Base-by-base conservation (phyloP, 1,140 invertebrate genomes). In the Brachionus sp. region DNA sequence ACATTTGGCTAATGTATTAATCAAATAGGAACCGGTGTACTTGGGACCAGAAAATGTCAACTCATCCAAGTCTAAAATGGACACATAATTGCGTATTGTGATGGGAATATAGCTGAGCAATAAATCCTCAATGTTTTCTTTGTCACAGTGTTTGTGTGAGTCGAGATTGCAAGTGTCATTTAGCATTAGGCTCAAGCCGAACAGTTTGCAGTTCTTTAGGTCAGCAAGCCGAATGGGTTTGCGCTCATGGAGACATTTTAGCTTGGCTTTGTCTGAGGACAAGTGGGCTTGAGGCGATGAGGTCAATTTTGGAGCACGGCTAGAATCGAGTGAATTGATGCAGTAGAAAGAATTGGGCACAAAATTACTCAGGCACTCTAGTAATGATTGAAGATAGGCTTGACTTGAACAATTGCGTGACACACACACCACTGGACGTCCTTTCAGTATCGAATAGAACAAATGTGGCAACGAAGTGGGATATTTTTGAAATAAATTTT, bases 341-440 rank as follows among this genome's bases (percentile, higher is more conserved):
- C 77, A 80, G 57, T 80, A 66, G n/a, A 80, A 80, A 42, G 77
- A 80, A 19, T 80, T 80, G n/a, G 77, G 77, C 39, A 80, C 23
- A 66, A 80, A 80, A 64, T 80, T 80, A n/a, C 50, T 66, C 2
- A 80, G 57, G 5, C 50, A 62, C 10, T 80, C 62, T 4, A 57
- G 16, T 16, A 80, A 23, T 35, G 50, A 39, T 33, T 57, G 37
- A 5, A 80, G 23, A 23, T 64, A 13, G 12, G 13, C 19, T 10
- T 42, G 19, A n/a, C 57, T 39, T 9, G 50, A 57, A 44, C 77
- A 62, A 16, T 80, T 39, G 12, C 77, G 46, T 3, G 77, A 39
- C 16, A 80, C 50, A 37, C 77, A 80, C 29, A 80, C 35, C 7
- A 80, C 29, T n/a, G 77, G 77, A 0, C 77, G 46, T 13, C 77